Conservation (phyloP, 2,888 invertebrate species). For the Protonemura montana region DNA sequence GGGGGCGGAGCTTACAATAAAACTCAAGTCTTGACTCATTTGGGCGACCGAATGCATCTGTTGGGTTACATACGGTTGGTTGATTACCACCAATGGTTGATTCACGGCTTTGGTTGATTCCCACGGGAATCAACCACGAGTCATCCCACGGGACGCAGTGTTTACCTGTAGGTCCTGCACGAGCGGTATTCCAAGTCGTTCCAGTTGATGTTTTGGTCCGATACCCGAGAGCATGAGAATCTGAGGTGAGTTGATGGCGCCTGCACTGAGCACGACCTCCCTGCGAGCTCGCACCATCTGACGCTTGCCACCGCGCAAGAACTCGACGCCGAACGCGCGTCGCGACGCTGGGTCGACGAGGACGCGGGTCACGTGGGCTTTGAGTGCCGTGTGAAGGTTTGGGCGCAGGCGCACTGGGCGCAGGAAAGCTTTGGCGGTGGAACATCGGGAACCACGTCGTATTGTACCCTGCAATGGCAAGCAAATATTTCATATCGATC, state of each 20-base stretch:
- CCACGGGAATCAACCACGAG: no score
- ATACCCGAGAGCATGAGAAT: constrained; percentile 90
- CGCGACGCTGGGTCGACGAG: constrained; percentile 77
- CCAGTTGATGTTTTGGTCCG: constrained; percentile 75
- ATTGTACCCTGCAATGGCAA: constrained; percentile 79
- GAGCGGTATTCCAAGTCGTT: constrained; percentile 74
- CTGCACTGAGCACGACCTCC: constrained; percentile 87
- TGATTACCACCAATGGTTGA: no score
- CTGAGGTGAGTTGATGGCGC: constrained; percentile 91
- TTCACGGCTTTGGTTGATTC: no score
- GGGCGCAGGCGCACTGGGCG: constrained; percentile 76
- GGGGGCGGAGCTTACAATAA: no score
- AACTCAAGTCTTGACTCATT: no score
- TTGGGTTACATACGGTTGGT: no score
- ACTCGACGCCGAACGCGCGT: constrained; percentile 83
- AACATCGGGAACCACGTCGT: constrained; percentile 79
- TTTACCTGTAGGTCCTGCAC: constrained; percentile 70
- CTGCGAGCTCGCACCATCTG: constrained; percentile 77
- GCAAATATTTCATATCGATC: no score
- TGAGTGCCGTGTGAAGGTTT: constrained; percentile 83
- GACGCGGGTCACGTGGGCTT: constrained; percentile 79
- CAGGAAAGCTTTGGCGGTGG: constrained; percentile 87
- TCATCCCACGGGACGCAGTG: no score
- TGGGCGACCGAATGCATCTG: no score
- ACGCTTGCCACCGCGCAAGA: constrained; percentile 74